These are phyloP conservation scores for Percopsis omiscomaycus DNA, from an alignment of 2,797 vertebrate genomes.

Conservation along the genomic window DNA sequence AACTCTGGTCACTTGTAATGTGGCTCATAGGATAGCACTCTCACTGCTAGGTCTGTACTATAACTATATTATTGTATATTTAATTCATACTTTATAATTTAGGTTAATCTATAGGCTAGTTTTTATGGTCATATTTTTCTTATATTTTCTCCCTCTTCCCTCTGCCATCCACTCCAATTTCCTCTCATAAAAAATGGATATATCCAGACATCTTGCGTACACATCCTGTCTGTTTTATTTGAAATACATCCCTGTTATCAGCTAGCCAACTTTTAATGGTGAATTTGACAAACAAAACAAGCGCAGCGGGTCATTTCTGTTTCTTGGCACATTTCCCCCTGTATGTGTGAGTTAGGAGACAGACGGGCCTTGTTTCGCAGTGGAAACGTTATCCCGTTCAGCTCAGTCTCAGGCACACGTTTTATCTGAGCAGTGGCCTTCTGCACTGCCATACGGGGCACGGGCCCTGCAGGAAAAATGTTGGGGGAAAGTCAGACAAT, in stretches of 20 bases:
- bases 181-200: conserved; percentile 10
- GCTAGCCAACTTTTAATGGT: conserved; percentile 1
- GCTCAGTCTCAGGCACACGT: conserved; percentile 20
- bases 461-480: too few relatives aligned
- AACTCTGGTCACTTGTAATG: too few relatives aligned
- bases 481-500: too few relatives aligned
- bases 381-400: conserved; percentile 32
- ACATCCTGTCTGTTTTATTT: conserved; percentile 1
- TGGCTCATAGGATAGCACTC: too few relatives aligned
- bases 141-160: neutral
- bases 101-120: too few relatives aligned
- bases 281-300: conserved; percentile 20
- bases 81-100: too few relatives aligned
- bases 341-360: conserved; percentile 12
- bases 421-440: conserved; percentile 29
- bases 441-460: conserved; percentile 5
- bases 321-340: conserved; percentile 29
- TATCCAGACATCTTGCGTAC: neutral
- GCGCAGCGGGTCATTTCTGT: conserved; percentile 13
- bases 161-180: neutral
- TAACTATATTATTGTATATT: too few relatives aligned
- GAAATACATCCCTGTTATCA: neutral
- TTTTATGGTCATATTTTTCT: too few relatives aligned
- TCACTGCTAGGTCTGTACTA: too few relatives aligned
- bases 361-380: conserved; percentile 32